These are phyloP conservation scores for Himalopsyche phryganea DNA, from an alignment of 1,140 invertebrate genomes.

Conservation along the genomic window DNA sequence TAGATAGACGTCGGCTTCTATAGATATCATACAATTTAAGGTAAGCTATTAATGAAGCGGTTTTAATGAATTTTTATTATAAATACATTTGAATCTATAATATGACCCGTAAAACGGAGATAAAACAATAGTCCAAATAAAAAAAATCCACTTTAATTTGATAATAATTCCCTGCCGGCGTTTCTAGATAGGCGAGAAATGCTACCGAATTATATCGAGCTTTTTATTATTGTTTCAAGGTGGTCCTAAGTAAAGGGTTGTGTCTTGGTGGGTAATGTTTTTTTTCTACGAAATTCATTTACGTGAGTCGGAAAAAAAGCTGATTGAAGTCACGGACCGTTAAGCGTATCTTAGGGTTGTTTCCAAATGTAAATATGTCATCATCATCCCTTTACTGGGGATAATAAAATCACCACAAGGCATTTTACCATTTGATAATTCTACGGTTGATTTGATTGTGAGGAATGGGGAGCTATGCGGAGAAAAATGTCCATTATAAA, in stretches of 20 bases:
- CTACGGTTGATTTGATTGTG: constrained; percentile 21
- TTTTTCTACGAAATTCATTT: constrained; percentile 3
- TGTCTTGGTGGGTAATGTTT: constrained; percentile 2
- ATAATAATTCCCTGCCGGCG: constrained; percentile 6
- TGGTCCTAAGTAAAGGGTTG: constrained; percentile 21
- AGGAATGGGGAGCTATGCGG: not conserved
- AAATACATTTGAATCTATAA: too few relatives aligned
- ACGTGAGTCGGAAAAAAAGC: constrained; percentile 10
- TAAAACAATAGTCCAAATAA: not conserved
- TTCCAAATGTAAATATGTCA: constrained; percentile 33
- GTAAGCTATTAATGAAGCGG: too few relatives aligned
- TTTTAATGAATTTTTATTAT: too few relatives aligned
- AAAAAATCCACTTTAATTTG: not conserved
- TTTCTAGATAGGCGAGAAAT: constrained; percentile 31
- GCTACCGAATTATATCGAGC: constrained; percentile 26
- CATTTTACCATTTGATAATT: constrained; percentile 18
- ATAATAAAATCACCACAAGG: not conserved
- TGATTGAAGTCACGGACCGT: constrained; percentile 32
- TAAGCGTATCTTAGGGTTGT: constrained; percentile 13
- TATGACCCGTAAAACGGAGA: too few relatives aligned
- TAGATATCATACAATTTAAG: too few relatives aligned
- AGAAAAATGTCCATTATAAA: not conserved
- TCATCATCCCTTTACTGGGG: constrained; percentile 12
- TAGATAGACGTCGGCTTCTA: too few relatives aligned
- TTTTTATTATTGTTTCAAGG: constrained; percentile 34